phyloP scores from a whole-genome alignment of 2,888 invertebrate genomes.

The Sylvicola cinctus region DNA sequence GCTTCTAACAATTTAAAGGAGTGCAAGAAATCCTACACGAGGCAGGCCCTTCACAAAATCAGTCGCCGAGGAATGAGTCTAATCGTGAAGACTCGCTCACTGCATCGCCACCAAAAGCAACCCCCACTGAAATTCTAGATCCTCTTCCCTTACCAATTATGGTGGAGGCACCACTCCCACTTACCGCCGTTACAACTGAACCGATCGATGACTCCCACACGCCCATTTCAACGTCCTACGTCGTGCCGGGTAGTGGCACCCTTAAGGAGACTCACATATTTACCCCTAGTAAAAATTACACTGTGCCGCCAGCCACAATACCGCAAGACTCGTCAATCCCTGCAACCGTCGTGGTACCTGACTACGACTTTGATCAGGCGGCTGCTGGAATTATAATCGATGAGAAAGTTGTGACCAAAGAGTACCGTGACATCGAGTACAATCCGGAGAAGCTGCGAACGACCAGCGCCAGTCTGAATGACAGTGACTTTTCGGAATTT shows the following conservation, averaged over 20 bases:
- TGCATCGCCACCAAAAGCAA: background rate
- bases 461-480: background rate
- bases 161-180: background rate
- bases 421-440: constrained; percentile 25
- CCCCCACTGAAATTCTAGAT: background rate
- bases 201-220: background rate
- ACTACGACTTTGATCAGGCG: constrained; percentile 20
- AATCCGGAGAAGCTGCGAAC: constrained; percentile 14
- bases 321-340: background rate
- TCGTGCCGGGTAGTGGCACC: constrained; percentile 13
- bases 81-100: constrained; percentile 1
- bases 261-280: constrained; percentile 26
- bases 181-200: background rate
- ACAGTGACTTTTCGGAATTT: constrained; percentile 7
- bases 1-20: no score
- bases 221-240: constrained; percentile 11
- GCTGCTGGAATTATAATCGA: constrained; percentile 24
- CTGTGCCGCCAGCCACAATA: constrained; percentile 8
- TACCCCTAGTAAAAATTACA: constrained; percentile 20
- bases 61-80: constrained; percentile 2
- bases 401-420: constrained; percentile 25
- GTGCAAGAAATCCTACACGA: constrained; percentile 16
- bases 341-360: constrained; percentile 2
- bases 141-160: background rate
- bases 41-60: constrained; percentile 5